phyloP scores from a whole-genome alignment of 1,140 invertebrate genomes.

The Megalopta genalis region DNA sequence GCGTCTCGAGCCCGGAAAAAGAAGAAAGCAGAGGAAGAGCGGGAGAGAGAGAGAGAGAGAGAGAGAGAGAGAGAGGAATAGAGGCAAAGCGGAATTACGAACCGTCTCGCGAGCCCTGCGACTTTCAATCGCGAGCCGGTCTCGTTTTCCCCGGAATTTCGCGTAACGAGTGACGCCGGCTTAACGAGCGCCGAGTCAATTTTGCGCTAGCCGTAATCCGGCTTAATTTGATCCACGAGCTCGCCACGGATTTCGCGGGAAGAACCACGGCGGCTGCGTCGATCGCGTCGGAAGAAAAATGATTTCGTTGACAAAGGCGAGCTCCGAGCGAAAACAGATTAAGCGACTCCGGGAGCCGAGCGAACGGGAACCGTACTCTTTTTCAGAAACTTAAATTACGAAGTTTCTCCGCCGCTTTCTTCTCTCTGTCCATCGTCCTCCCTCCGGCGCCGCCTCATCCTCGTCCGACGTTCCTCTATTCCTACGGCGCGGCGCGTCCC shows the following conservation, averaged over 20 bases:
- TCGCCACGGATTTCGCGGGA: background rate
- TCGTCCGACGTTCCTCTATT: too few species aligned
- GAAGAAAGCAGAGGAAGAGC: too few species aligned
- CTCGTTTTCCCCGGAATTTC: background rate
- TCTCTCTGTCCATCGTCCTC: background rate
- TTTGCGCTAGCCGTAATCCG: constrained; percentile 13
- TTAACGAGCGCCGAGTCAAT: constrained; percentile 13
- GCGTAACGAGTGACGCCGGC: constrained; percentile 20
- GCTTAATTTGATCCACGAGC: constrained; percentile 17
- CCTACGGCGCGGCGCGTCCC: background rate
- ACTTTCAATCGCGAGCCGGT: background rate
- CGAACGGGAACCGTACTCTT: background rate
- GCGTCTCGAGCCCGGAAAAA: too few species aligned
- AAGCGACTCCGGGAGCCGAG: background rate
- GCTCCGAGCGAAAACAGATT: constrained; percentile 22
- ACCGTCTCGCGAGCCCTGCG: background rate
- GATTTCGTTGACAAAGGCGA: constrained; percentile 25
- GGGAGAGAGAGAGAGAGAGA: too few species aligned
- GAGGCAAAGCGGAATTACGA: background rate
- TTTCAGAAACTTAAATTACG: constrained; percentile 27
- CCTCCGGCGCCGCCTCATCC: background rate
- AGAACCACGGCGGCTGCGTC: background rate
- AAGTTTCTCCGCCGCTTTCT: constrained; percentile 4
- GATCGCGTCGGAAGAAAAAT: constrained; percentile 11
- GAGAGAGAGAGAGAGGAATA: background rate